Evolutionary conservation across 1,140 invertebrate species (phyloP).

Genomic region (Drosophila ananassae): DNA sequence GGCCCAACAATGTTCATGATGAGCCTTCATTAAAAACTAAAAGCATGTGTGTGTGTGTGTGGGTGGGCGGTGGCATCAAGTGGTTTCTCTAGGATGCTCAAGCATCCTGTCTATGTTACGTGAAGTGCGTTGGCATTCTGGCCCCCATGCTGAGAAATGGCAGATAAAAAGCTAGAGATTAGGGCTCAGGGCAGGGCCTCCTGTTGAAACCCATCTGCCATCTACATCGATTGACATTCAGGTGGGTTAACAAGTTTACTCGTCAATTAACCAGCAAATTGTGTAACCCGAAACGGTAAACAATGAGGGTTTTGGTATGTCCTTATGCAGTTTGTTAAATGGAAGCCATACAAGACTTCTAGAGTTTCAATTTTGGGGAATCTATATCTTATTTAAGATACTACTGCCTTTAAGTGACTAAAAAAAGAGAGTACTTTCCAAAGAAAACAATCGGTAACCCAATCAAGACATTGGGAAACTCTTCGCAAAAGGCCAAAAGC

Average conservation of each 20-base stretch:
- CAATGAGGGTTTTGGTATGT: constrained; percentile 7
- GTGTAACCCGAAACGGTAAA: constrained; percentile 29
- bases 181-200: too few relatives aligned
- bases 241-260: constrained; percentile 23
- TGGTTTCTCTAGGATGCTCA: constrained; percentile 55
- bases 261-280: constrained; percentile 28
- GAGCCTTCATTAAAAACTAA: constrained; percentile 75
- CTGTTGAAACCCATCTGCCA: too few relatives aligned
- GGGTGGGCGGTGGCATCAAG: constrained; percentile 46
- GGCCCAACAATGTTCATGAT: constrained; percentile 57
- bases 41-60: constrained; percentile 8
- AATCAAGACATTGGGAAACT: constrained; percentile 74
- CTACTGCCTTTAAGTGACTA: too few relatives aligned
- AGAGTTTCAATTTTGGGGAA: background rate
- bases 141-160: background rate
- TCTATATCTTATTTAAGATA: background rate
- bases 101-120: constrained; percentile 28
- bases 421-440: background rate
- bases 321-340: background rate
- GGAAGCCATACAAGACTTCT: constrained; percentile 7
- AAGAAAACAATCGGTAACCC: constrained; percentile 50
- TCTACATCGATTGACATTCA: constrained; percentile 35
- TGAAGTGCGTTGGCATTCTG: constrained; percentile 37
- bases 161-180: constrained; percentile 51
- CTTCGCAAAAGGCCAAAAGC: constrained; percentile 35